phyloP scores from a whole-genome alignment of 1,140 invertebrate genomes.

The Calliopsis andreniformis region DNA sequence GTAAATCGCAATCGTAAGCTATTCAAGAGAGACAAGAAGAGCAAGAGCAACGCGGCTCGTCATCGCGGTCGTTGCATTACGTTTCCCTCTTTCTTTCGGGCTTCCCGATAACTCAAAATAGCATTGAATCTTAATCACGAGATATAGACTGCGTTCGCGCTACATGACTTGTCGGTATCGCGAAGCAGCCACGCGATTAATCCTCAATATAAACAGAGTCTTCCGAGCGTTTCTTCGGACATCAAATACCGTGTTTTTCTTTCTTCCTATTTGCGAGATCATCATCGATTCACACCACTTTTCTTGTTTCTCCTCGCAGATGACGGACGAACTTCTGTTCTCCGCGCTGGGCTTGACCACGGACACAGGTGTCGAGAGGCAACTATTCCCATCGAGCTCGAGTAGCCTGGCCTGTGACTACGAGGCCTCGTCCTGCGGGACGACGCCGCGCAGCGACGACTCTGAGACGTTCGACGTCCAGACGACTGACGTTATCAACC shows the following conservation, averaged over 20 bases:
- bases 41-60: not conserved
- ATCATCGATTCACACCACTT: no score
- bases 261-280: no score
- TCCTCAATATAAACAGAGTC: conserved; percentile 28
- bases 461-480: conserved; percentile 67
- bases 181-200: conserved; percentile 21
- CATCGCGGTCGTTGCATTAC: not conserved
- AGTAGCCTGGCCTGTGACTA: conserved; percentile 66
- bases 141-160: conserved; percentile 26
- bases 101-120: conserved; percentile 41
- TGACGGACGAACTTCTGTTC: conserved; percentile 78
- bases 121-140: conserved; percentile 46
- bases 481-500: conserved; percentile 28
- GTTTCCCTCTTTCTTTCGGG: conserved; percentile 13
- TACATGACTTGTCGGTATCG: conserved; percentile 24
- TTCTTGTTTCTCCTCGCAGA: conserved; percentile 58
- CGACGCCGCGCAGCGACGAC: conserved; percentile 69
- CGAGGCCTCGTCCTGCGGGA: conserved; percentile 67
- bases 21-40: not conserved
- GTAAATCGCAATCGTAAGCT: no score
- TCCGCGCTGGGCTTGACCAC: conserved; percentile 75
- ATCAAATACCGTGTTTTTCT: not conserved
- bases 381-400: conserved; percentile 60
- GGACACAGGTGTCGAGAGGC: conserved; percentile 60
- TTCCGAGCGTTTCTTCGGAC: no score